These are phyloP conservation scores for Ophion ventricosus DNA, from an alignment of 2,888 invertebrate genomes.

Conservation along the genomic window DNA sequence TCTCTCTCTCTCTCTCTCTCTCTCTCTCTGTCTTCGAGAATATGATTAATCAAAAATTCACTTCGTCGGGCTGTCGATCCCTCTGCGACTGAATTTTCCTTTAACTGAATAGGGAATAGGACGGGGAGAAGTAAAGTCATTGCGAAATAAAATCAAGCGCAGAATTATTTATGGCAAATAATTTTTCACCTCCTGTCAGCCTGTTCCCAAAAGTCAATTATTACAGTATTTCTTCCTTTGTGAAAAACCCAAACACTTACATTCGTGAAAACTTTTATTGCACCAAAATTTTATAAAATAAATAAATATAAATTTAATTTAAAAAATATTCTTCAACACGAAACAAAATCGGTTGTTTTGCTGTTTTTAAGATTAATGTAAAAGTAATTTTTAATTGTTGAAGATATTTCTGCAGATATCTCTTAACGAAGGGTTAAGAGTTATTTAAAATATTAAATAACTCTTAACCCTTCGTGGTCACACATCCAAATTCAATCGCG, in stretches of 20 bases:
- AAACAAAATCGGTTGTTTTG: no score
- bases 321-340: no score
- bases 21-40: conserved; percentile 8
- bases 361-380: no score
- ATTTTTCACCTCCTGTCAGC: conserved; percentile 28
- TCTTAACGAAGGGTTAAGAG: no score
- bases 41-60: conserved; percentile 52
- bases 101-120: background rate
- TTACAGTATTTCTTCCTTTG: background rate
- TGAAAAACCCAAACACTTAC: background rate
- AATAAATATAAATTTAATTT: no score
- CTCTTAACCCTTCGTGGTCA: no score
- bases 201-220: conserved; percentile 50
- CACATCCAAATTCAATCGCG: no score
- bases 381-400: no score
- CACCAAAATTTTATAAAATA: no score
- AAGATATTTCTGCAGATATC: no score
- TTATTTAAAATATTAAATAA: no score
- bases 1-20: background rate
- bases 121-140: conserved; percentile 28
- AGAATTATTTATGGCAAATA: conserved; percentile 21
- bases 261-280: background rate
- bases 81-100: conserved; percentile 1
- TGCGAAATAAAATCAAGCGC: background rate
- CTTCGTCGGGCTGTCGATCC: conserved; percentile 34